phyloP scores from a whole-genome alignment of 1,140 invertebrate genomes.

The Hyles euphorbiae region DNA sequence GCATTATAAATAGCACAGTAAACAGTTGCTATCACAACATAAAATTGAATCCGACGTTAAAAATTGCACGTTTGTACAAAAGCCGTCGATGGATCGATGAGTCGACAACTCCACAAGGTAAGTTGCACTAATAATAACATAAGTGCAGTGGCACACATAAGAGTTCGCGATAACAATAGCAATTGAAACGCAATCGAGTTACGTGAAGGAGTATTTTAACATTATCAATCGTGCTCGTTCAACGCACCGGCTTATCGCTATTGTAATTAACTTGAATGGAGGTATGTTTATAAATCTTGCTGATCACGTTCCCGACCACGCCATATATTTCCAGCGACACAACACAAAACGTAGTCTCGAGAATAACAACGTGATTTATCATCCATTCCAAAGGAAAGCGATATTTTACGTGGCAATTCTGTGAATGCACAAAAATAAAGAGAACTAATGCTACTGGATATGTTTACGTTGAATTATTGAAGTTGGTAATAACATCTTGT shows the following conservation, averaged over 20 bases:
- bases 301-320: conserved; percentile 22
- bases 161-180: conserved; percentile 22
- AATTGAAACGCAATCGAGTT: conserved; percentile 26
- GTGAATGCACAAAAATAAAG: not conserved
- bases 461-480: conserved; percentile 1
- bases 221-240: conserved; percentile 24
- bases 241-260: conserved; percentile 28
- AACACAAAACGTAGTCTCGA: conserved; percentile 11
- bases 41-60: no score
- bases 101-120: not conserved
- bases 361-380: conserved; percentile 16
- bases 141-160: conserved; percentile 7
- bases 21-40: no score
- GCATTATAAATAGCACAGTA: no score
- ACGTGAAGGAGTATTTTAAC: conserved; percentile 18
- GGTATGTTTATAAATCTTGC: conserved; percentile 31
- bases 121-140: conserved; percentile 4
- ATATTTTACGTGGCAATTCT: conserved; percentile 1
- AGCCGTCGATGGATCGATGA: not conserved
- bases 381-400: conserved; percentile 7
- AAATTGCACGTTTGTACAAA: no score
- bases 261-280: conserved; percentile 31
- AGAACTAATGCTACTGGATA: conserved; percentile 4
- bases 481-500: no score
- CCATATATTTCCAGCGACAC: conserved; percentile 15